Evolutionary conservation across 2,888 invertebrate genomes (phyloP).

Genomic region (Drosophila lacicola): DNA sequence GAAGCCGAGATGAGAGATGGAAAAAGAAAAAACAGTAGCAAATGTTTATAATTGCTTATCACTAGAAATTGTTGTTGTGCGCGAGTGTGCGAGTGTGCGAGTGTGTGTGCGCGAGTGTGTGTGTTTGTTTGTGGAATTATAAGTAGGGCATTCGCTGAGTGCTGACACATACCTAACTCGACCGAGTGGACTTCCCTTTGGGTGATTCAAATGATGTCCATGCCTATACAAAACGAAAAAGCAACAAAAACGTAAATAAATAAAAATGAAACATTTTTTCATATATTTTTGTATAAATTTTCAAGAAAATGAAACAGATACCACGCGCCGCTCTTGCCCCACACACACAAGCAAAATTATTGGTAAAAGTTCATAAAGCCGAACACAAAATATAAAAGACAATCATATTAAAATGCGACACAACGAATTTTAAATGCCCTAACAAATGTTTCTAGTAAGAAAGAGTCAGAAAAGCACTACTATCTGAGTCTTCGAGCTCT

Average conservation of each 20-base stretch:
- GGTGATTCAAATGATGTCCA: slow-evolving; percentile 50
- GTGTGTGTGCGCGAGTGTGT: neutral
- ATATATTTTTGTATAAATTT: slow-evolving; percentile 41
- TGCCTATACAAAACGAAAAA: slow-evolving; percentile 20
- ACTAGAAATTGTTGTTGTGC: slow-evolving; percentile 36
- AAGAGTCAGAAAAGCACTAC: no score
- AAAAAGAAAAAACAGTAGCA: slow-evolving; percentile 39
- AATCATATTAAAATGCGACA: slow-evolving; percentile 7
- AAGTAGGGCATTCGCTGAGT: slow-evolving; percentile 41
- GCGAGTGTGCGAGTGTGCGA: slow-evolving; percentile 4
- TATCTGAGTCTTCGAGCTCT: no score
- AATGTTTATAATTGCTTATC: slow-evolving; percentile 73
- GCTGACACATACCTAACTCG: slow-evolving; percentile 34
- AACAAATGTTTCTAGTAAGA: neutral
- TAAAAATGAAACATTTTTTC: slow-evolving; percentile 12
- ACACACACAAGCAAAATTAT: slow-evolving; percentile 45
- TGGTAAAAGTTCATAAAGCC: slow-evolving; percentile 62
- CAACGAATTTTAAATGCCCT: slow-evolving; percentile 33
- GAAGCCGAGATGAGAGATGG: slow-evolving; percentile 9
- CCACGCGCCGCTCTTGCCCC: no score
- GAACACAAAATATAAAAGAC: slow-evolving; percentile 18
- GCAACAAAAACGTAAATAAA: slow-evolving; percentile 12
- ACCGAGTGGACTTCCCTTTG: slow-evolving; percentile 43
- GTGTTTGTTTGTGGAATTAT: slow-evolving; percentile 16
- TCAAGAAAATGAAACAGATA: slow-evolving; percentile 71